Conservation (phyloP, 2,888 invertebrate species). For the Pomacea canaliculata region DNA sequence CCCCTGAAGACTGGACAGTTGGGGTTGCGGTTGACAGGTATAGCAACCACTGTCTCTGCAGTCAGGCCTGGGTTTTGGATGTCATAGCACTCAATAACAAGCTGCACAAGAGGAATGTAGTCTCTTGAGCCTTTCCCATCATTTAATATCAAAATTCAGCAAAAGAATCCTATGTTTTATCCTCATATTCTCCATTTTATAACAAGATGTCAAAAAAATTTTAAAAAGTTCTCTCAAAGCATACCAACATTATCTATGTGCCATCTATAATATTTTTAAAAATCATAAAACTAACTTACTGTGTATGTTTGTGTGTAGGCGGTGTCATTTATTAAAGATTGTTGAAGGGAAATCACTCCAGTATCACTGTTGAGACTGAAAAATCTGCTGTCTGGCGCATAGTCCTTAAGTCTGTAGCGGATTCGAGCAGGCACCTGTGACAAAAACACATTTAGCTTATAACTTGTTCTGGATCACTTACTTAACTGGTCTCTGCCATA, state of each 20-base stretch:
- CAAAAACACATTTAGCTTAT: not conserved
- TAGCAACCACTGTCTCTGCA: conserved; percentile 44
- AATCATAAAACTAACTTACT: conserved; percentile 35
- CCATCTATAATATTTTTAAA: no score
- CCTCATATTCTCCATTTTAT: no score
- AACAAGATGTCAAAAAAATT: no score
- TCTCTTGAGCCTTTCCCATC: no score
- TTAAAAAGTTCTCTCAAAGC: no score
- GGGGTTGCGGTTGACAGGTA: conserved; percentile 60
- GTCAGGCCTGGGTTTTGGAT: conserved; percentile 49
- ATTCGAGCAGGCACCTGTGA: conserved; percentile 3
- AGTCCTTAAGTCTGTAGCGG: conserved; percentile 26
- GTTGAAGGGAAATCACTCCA: conserved; percentile 37
- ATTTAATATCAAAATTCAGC: no score
- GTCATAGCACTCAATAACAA: conserved; percentile 58
- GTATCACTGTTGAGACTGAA: conserved; percentile 40
- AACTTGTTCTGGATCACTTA: no score
- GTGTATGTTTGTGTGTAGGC: conserved; percentile 36
- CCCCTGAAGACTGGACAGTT: conserved; percentile 48
- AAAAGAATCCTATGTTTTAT: no score
- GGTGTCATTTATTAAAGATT: conserved; percentile 30
- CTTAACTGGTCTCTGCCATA: no score
- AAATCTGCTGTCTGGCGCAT: conserved; percentile 37
- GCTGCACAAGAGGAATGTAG: conserved; percentile 31
- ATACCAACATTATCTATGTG: no score